phyloP scores from a whole-genome alignment of 2,113 vertebrate genomes.

The Amblyornis subalaris region DNA sequence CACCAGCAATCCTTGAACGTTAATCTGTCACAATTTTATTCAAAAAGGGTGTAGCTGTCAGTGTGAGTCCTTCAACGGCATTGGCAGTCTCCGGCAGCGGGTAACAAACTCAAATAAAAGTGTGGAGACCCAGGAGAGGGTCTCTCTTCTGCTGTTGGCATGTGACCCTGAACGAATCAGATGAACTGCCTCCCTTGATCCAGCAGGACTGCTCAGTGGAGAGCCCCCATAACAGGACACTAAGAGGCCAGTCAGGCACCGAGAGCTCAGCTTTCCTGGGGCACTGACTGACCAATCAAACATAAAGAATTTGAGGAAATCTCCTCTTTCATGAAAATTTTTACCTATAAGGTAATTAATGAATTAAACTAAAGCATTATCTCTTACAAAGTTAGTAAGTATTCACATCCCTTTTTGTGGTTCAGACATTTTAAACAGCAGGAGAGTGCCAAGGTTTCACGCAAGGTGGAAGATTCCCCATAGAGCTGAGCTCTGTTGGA shows the following conservation, averaged over 20 bases:
- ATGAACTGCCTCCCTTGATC: rapidly evolving
- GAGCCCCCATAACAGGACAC: too few species aligned
- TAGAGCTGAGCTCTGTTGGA: background rate
- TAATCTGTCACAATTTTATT: background rate
- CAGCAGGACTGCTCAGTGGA: background rate
- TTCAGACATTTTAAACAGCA: background rate
- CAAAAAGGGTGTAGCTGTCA: background rate
- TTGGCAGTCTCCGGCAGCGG: background rate
- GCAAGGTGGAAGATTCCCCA: background rate
- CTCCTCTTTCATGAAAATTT: background rate
- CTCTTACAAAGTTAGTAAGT: background rate
- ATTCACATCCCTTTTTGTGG: background rate
- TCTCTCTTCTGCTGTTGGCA: background rate
- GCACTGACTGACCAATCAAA: background rate
- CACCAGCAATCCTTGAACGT: background rate
- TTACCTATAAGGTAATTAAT: background rate
- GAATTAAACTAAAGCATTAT: background rate
- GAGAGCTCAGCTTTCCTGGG: background rate
- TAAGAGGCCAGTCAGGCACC: background rate
- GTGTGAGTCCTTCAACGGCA: too few species aligned
- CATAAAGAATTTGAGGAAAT: background rate
- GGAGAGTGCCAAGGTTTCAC: background rate
- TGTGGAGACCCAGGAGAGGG: background rate
- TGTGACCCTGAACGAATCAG: background rate
- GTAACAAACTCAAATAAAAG: background rate